Percentiles rank a stretch among this genome's conserved stretches.
Evolutionary conservation across 2,797 vertebrate genomes (phyloP).

Genomic region (Mus minutoides): DNA sequence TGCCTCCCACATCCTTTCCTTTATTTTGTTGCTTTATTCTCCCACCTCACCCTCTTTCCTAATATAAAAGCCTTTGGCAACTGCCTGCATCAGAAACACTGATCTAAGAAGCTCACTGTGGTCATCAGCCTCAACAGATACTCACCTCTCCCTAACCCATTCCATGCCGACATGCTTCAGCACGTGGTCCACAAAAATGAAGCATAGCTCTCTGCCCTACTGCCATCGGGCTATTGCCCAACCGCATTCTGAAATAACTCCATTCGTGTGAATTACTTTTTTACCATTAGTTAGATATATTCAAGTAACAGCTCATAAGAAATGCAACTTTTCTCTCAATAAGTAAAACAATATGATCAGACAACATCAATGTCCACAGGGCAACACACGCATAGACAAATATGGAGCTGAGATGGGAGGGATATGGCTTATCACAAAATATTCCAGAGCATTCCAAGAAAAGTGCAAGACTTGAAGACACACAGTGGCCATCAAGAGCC

Average conservation of each 20-base stretch:
- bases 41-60: background rate
- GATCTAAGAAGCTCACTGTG: background rate
- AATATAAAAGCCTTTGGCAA: background rate
- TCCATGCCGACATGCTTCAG: background rate
- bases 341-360: background rate
- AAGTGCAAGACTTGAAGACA: background rate
- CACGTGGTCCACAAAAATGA: background rate
- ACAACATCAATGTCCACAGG: conserved; percentile 57
- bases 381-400: background rate
- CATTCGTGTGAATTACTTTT: background rate
- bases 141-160: conserved; percentile 73
- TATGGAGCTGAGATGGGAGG: conserved; percentile 68
- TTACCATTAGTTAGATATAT: conserved; percentile 47
- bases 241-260: background rate
- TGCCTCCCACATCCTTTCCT: background rate
- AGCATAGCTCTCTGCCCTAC: background rate
- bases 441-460: background rate
- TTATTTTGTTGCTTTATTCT: background rate
- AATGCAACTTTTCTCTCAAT: conserved; percentile 29
- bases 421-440: background rate
- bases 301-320: conserved; percentile 57
- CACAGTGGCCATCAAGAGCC: background rate
- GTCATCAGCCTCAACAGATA: conserved; percentile 38
- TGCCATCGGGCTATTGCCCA: background rate
- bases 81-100: background rate